Base-by-base conservation (phyloP, 2,113 vertebrate genomes). In the Notothenia coriiceps region DNA sequence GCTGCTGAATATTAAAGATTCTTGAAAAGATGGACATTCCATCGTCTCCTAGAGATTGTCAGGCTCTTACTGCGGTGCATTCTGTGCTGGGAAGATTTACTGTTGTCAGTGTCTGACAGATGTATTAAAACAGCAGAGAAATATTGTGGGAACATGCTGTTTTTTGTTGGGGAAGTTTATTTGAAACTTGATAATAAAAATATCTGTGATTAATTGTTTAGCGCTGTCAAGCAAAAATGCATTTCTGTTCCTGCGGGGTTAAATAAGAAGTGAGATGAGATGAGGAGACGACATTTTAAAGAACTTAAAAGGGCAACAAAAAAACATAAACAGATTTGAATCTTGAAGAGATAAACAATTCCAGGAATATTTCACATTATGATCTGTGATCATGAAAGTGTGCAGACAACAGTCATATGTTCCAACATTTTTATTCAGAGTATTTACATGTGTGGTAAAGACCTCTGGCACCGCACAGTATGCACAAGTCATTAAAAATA, bases 361-460 rank as follows among this genome's bases (percentile, higher is more conserved):
- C 40, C 29, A 35, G 25, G 61, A 47, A 75, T n/a, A 56, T 55
- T 47, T 62, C 29, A 2, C 5, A 2, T 69, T 22, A 10, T 50
- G 60, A 17, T 17, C 22, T n/a, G 13, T 51, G 44, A 44, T 64
- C 66, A 75, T 8, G 51, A 61, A 68, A 44, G 33, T 52, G n/a
- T 10, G 40, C 51, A 52, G 61, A 76, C 46, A 13, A 50, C 44
- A 22, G 69, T 83, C 82, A 86, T 79, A 88, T 87, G 86, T 87
- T 89, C 68, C 72, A 82, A 73, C 57, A 12, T 65, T 81, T 35
- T 84, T 84, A 86, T 80, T 81, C 79, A 52, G 66, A 88, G 89
- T 93, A 93, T 94, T 93, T 93, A 93, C 89, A 93, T 74, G 66
- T 73, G 66, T 63, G 74, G 79, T 82, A 87, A 89, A 86, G 78